Evolutionary conservation across 2,888 invertebrate species (phyloP).

Genomic region (Colletes collaris): DNA sequence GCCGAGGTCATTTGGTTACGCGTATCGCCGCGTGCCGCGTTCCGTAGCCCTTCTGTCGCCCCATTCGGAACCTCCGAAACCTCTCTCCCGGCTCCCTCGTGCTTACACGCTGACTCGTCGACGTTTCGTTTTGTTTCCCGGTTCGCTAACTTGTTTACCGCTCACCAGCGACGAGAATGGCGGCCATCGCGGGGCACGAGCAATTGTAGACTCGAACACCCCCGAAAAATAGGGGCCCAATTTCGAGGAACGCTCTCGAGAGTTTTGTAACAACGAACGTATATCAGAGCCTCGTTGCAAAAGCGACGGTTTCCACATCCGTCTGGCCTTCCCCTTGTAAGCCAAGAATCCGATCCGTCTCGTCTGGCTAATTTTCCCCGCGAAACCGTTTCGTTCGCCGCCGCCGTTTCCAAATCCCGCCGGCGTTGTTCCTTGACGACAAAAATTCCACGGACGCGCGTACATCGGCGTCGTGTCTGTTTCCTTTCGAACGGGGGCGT

Average conservation of each 20-base stretch:
- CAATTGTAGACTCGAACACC: no score
- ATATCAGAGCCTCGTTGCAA: no score
- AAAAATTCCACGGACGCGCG: conserved; percentile 19
- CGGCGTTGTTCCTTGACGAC: conserved; percentile 4
- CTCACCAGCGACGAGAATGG: no score
- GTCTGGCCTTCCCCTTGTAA: no score
- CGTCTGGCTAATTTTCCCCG: no score
- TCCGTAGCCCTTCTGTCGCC: neutral
- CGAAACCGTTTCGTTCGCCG: no score
- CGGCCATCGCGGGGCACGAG: neutral
- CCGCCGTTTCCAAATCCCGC: no score
- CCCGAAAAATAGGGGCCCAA: no score
- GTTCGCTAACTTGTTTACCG: conserved; percentile 8
- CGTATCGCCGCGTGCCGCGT: conserved; percentile 9
- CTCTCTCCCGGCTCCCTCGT: neutral
- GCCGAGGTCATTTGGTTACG: conserved; percentile 24
- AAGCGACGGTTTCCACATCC: no score
- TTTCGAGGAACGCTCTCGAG: no score
- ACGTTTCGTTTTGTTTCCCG: conserved; percentile 1
- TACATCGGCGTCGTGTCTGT: conserved; percentile 35
- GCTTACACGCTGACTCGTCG: conserved; percentile 6
- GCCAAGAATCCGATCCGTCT: no score
- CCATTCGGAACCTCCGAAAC: conserved; percentile 7
- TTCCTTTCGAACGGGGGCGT: conserved; percentile 35
- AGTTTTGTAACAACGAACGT: no score